phyloP scores from a whole-genome alignment of 2,797 vertebrate species.

The Siniperca obscura region DNA sequence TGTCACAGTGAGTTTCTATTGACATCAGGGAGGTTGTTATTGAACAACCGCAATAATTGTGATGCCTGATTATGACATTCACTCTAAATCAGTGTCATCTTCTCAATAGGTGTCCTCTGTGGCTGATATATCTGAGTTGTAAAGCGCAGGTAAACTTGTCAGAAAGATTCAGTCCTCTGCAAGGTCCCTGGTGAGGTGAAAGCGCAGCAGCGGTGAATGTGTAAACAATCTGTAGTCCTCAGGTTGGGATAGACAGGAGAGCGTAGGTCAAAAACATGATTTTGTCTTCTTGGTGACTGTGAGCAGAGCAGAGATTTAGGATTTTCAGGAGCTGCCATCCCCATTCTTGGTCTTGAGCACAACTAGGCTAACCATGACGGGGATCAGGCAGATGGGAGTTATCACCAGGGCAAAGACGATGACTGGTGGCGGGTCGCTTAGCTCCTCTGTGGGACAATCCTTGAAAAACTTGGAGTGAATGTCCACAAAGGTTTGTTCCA shows the following conservation, averaged over 20 bases:
- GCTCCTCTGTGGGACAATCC: constrained; percentile 76
- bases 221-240: constrained; percentile 24
- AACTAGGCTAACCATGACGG: constrained; percentile 82
- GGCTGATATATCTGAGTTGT: constrained; percentile 5
- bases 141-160: constrained; percentile 2
- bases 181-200: constrained; percentile 35
- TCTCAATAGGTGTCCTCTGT: neutral
- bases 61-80: constrained; percentile 24
- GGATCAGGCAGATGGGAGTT: constrained; percentile 85
- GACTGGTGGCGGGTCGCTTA: constrained; percentile 65
- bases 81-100: constrained; percentile 4
- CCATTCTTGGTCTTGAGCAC: constrained; percentile 84
- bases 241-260: neutral
- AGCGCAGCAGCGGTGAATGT: constrained; percentile 1
- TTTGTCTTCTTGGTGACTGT: neutral
- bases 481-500: constrained; percentile 77
- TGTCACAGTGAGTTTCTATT: constrained; percentile 41
- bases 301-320: constrained; percentile 10
- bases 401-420: constrained; percentile 79
- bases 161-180: constrained; percentile 16
- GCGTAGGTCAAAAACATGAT: constrained; percentile 9
- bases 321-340: constrained; percentile 81
- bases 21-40: neutral
- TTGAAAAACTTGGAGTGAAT: constrained; percentile 80
- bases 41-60: neutral